Base-by-base conservation (phyloP, 1,140 invertebrate species). In the Microvelia longipes region DNA sequence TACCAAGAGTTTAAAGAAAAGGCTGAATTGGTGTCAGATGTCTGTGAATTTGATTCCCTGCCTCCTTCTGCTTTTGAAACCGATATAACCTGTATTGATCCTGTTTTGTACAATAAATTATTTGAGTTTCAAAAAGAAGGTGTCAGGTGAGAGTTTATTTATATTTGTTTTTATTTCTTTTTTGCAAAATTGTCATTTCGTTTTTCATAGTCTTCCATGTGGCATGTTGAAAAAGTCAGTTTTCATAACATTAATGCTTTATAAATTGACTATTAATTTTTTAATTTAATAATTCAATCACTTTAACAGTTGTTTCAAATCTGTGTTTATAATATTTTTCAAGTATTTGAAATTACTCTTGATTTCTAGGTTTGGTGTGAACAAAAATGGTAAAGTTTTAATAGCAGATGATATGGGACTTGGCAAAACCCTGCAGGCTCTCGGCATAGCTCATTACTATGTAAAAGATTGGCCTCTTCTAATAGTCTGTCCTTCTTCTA, bases 321-420 rank as follows among this genome's bases (percentile, higher is more conserved):
- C n/a, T n/a, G n/a, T n/a, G n/a, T n/a, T n/a, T n/a, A n/a, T n/a
- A n/a, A n/a, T n/a, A n/a, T n/a, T n/a, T n/a, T n/a, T n/a, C n/a
- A n/a, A n/a, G n/a, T n/a, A n/a, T n/a, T 11, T 60, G 11, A 19
- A 60, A 60, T 60, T 60, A 11, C n/a, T n/a, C n/a, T n/a, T n/a
- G n/a, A n/a, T 60, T 60, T 74, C 65, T 69, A 90, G 87, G 72
- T 92, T 88, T 81, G 88, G 86, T 27, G 85, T 93, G 75, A 83
- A 84, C 2, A 88, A 86, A 73, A 79, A 83, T 65, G 90, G 90
- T 1, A 82, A 87, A 1, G 87, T 88, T 74, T 84, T 92, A 77
- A 89, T 92, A 72, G 93, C 92, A n/a, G 95, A 98, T 85, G 95
- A 98, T 78, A 98, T 98, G 96, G 96, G 96, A 13, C 82, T 98